Conservation (phyloP, 2,888 invertebrate genomes). For the Drosophila anceps region DNA sequence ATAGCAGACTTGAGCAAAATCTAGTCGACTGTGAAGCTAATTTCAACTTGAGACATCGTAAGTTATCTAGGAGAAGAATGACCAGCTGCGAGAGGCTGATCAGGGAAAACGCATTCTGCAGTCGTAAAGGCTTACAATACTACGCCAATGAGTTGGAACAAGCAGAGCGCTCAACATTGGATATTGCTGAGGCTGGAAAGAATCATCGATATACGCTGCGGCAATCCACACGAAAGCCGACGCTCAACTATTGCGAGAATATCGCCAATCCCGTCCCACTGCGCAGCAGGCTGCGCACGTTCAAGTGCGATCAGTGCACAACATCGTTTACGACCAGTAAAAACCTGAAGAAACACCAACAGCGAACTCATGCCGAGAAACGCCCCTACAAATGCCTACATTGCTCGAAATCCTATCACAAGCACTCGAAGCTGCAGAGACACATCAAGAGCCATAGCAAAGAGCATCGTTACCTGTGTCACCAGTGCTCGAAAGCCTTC, state of each 20-base stretch:
- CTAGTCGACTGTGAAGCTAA: neutral
- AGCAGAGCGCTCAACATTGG: neutral
- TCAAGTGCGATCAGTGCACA: constrained; percentile 10
- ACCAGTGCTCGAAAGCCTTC: constrained; percentile 7
- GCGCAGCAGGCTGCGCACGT: neutral
- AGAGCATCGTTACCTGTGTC: constrained; percentile 6
- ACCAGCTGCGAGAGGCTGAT: neutral
- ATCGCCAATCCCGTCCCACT: fast-evolving
- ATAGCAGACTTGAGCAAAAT: too few species aligned
- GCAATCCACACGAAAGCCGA: neutral
- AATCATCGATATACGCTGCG: neutral
- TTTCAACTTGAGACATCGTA: neutral
- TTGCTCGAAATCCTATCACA: constrained; percentile 7
- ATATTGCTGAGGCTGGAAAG: too few species aligned
- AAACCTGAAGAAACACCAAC: constrained; percentile 6
- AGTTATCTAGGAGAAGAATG: neutral
- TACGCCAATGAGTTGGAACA: neutral
- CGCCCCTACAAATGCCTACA: constrained; percentile 10
- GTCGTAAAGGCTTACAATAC: neutral
- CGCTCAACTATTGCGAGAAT: neutral
- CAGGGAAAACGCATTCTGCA: neutral
- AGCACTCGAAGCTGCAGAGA: neutral
- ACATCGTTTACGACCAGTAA: neutral
- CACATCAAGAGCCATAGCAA: constrained; percentile 11
- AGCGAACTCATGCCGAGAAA: neutral